Evolutionary conservation across 1,140 invertebrate species (phyloP), one percentile per base, ranked within the genome.

Genomic region (Marisa cornuarietis): DNA sequence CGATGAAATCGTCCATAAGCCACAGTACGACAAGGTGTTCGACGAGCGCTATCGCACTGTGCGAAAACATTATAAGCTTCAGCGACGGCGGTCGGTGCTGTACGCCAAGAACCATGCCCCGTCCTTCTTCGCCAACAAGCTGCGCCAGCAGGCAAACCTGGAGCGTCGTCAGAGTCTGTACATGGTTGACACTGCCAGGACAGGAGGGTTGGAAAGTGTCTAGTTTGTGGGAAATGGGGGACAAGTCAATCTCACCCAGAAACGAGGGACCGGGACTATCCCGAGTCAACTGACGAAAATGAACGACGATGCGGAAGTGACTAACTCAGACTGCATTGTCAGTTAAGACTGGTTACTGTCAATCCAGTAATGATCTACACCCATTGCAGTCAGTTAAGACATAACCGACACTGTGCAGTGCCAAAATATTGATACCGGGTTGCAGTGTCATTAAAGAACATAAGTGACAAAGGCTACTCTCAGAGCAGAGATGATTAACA

Each of bases 21-120:
- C 62, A 0, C 74, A 77, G 79, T 80, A 80, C 74, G 79, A 80
- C 26, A 54, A 26, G 62, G 74, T 76, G 20, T 80, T 80, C 51
- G 20, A 71, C 49, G 22, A 51, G 26, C 65, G 75, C n/a, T 80
- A 42, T 63, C 71, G 31, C 26, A 80, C 52, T 22, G 79, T 76
- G 14, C 61, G 74, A 22, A 20, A 51, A 7, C 71, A 79, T 49
- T 7, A 69, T 5, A 5, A 77, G 65, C 63, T 20, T 4, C 62
- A 68, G 63, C 18, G n/a, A 6, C 42, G 22, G 62, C 31, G 63
- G 24, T 20, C 49, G 2, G 13, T n/a, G 63, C 61, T 65, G 0
- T 77, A 52, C 24, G 54, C 52, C 22, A 52, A 69, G 76, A 49
- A 77, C n/a, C 2, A n/a, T 20, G 9, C 63, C n/a, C 6, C 63